Conservation (phyloP, 2,113 vertebrate genomes). For the Nesogale talazaci region DNA sequence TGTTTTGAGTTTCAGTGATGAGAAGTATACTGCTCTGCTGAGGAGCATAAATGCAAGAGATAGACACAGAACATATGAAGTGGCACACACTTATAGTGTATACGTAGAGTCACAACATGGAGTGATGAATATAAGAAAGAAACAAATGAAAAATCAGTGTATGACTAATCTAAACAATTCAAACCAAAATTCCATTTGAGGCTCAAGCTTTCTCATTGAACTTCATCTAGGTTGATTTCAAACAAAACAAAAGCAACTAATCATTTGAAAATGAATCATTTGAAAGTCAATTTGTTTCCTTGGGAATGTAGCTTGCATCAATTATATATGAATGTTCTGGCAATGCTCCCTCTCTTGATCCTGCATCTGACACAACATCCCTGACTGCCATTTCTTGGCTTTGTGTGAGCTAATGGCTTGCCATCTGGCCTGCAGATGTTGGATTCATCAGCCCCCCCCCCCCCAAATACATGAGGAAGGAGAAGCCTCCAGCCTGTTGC, state of each 20-base stretch:
- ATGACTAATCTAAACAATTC: constrained; percentile 46
- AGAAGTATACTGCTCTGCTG: constrained; percentile 44
- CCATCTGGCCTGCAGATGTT: no score
- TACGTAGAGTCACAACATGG: constrained; percentile 36
- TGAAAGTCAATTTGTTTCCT: no score
- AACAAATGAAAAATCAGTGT: constrained; percentile 3
- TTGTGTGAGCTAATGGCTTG: no score
- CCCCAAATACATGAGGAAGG: no score
- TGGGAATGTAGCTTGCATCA: no score
- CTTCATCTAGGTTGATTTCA: constrained; percentile 30
- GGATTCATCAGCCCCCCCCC: no score
- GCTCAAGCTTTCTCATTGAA: background rate
- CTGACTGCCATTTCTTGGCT: no score
- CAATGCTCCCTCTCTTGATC: no score
- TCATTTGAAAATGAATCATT: no score
- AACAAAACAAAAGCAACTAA: background rate
- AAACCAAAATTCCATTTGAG: background rate
- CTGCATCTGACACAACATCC: no score
- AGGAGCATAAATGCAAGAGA: constrained; percentile 33
- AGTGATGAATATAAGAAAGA: constrained; percentile 41
- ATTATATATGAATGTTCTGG: no score
- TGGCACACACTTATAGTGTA: background rate
- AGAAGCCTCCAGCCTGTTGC: no score
- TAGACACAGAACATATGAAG: background rate
- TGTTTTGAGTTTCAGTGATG: constrained; percentile 46